phyloP scores from a whole-genome alignment of 2,113 vertebrate species.

The Circaetus cinerascens region DNA sequence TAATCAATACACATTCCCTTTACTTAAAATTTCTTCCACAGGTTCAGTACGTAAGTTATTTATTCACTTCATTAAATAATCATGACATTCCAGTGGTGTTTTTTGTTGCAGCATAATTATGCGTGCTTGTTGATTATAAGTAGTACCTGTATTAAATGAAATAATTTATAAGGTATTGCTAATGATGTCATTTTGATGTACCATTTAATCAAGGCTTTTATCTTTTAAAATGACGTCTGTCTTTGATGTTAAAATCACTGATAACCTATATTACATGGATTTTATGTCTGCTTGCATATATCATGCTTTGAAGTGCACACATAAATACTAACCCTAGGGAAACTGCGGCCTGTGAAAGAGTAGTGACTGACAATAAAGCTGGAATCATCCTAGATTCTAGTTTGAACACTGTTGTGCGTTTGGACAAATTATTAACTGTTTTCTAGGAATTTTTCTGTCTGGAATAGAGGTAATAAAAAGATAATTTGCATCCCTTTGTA shows the following conservation, averaged over 20 bases:
- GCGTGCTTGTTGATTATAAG: background rate
- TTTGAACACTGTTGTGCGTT: background rate
- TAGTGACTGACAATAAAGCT: background rate
- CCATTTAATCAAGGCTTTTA: background rate
- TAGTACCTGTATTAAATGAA: background rate
- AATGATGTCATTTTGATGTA: background rate
- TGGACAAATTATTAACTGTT: background rate
- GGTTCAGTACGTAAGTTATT: background rate
- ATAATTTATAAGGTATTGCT: background rate
- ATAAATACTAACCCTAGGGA: background rate
- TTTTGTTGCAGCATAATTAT: background rate
- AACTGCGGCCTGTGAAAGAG: background rate
- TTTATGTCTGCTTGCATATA: background rate
- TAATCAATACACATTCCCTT: background rate
- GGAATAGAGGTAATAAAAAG: background rate
- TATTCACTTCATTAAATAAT: background rate
- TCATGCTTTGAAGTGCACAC: background rate
- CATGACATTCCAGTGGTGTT: background rate
- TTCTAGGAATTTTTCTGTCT: background rate
- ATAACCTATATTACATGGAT: background rate
- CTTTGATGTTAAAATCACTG: background rate
- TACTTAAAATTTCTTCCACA: background rate
- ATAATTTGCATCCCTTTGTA: background rate
- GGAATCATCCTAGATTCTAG: background rate
- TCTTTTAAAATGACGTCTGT: background rate